A percentile compares a stretch with the other conserved stretches of the same genome.
phyloP scores from a whole-genome alignment of 2,113 vertebrate genomes.

The Manacus vitellinus region DNA sequence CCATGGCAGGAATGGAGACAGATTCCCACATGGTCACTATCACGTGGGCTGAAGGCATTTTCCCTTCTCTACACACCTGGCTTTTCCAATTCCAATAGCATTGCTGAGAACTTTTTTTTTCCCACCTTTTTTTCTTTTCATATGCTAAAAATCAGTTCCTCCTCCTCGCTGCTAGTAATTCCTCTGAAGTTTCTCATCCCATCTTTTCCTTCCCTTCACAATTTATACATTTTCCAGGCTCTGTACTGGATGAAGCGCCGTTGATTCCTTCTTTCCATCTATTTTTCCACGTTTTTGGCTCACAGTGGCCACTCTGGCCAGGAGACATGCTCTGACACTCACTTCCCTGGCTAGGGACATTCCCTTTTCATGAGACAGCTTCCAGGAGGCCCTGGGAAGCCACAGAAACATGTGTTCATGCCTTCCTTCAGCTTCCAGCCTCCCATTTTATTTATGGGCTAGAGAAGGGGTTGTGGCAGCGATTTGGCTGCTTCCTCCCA shows the following conservation, averaged over 20 bases:
- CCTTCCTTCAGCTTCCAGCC: neutral
- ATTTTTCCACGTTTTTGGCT: neutral
- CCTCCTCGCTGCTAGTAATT: neutral
- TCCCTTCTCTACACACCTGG: neutral
- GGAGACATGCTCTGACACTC: neutral
- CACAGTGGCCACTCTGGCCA: neutral
- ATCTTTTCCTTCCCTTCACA: neutral
- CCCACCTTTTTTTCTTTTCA: neutral
- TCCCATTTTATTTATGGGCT: neutral
- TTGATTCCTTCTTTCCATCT: neutral
- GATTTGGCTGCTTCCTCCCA: neutral
- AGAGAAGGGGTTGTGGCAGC: neutral
- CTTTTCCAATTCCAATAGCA: neutral
- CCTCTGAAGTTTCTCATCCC: neutral
- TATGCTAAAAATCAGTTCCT: neutral
- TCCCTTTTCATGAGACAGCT: neutral
- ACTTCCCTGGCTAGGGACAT: neutral
- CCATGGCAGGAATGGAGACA: fast-evolving
- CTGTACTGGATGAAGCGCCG: fast-evolving
- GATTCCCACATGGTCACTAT: neutral
- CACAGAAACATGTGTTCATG: neutral
- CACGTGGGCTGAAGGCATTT: neutral
- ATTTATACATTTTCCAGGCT: neutral
- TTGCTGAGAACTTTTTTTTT: neutral
- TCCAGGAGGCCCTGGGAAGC: neutral